These are phyloP conservation scores for Tigriopus japonicus DNA, from an alignment of 1,140 invertebrate genomes.

Conservation along the genomic window DNA sequence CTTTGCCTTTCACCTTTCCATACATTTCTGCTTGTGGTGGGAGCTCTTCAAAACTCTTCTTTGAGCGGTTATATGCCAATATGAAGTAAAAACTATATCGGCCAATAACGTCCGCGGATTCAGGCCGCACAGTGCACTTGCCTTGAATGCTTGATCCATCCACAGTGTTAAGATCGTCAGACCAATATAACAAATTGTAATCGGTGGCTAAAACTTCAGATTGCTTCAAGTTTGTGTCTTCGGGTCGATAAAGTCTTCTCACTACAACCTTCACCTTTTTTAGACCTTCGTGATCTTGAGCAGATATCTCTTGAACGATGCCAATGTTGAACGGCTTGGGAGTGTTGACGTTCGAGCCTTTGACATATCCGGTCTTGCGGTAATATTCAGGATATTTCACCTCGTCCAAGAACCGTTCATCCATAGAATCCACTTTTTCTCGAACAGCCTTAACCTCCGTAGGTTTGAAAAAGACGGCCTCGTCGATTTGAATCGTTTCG, in stretches of 20 bases:
- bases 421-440: not conserved
- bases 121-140: conserved; percentile 35
- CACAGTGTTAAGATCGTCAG: conserved; percentile 22
- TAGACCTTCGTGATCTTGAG: not conserved
- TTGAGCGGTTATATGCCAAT: not conserved
- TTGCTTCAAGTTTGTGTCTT: not conserved
- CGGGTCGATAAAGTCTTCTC: not conserved
- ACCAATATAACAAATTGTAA: conserved; percentile 1
- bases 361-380: conserved; percentile 43
- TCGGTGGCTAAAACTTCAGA: not conserved
- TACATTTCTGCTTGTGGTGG: conserved; percentile 16
- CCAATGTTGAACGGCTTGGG: conserved; percentile 55
- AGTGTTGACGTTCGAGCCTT: conserved; percentile 50
- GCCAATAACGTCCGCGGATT: not conserved
- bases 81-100: not conserved
- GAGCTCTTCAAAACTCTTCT: not conserved
- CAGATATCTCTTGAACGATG: conserved; percentile 33
- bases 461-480: not conserved
- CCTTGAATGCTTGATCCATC: conserved; percentile 34
- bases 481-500: not conserved
- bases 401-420: conserved; percentile 37
- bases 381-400: conserved; percentile 55
- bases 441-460: not conserved
- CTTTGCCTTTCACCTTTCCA: conserved; percentile 44
- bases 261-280: not conserved